Conservation (phyloP, 2,797 vertebrate genomes). For the Loriculus beryllinus region DNA sequence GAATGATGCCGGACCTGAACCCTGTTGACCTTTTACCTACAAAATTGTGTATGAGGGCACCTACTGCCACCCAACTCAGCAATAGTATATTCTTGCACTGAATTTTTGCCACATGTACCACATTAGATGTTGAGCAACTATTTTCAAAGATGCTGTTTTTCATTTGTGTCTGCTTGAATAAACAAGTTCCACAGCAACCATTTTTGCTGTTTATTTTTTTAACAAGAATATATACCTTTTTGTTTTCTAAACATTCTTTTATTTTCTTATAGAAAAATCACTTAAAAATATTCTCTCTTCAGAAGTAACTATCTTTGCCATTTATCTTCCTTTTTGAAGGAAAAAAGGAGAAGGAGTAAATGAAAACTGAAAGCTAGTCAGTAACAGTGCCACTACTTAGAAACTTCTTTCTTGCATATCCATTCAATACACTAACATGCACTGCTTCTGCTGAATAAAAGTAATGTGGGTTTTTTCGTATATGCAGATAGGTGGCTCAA, state of each 20-base stretch:
- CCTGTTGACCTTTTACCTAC: not conserved
- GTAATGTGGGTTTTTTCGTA: not conserved
- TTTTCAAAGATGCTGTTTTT: not conserved
- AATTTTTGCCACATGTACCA: not conserved
- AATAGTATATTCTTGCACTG: not conserved
- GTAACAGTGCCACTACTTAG: not conserved
- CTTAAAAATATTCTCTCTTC: not conserved
- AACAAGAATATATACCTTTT: not conserved
- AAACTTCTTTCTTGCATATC: not conserved
- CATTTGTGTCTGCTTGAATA: not conserved
- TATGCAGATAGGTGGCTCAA: not conserved
- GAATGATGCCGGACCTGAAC: not conserved
- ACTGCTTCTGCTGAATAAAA: not conserved
- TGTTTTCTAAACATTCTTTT: not conserved
- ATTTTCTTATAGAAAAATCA: not conserved
- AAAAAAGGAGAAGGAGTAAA: not conserved
- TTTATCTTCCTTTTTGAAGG: not conserved
- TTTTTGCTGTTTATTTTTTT: not conserved
- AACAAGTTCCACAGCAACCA: not conserved
- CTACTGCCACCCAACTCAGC: not conserved
- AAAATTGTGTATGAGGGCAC: not conserved
- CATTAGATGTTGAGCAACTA: not conserved
- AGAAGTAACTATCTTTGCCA: not conserved
- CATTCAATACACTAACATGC: not conserved
- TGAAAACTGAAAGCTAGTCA: not conserved